Base-by-base conservation (phyloP, 2,888 invertebrate genomes). In the Gymnoscelis rufifasciata region DNA sequence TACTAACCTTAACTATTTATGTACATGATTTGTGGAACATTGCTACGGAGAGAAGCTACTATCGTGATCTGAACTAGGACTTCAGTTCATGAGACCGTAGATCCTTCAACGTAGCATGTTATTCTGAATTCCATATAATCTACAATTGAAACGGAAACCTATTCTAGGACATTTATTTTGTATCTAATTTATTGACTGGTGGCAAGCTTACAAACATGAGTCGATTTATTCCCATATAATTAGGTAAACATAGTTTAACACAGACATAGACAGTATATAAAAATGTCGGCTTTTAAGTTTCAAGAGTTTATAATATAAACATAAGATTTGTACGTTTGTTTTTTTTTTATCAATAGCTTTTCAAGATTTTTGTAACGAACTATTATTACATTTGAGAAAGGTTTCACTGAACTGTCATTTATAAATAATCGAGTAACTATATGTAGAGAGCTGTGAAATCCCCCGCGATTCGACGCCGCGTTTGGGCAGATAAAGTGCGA, bases 401-500 rank as follows among this genome's bases (percentile, higher is more conserved):
- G 19, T 39, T 38, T 38, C 41, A 37, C 33, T 31, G 44, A 37
- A 42, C 35, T 19, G 43, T 48, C 44, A 43, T 58, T 55, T 44
- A 31, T 45, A 68, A 61, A 59, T 63, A 65, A 65, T 62, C 56
- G 59, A 66, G 70, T 67, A 67, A 64, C 60, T 67, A 69, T 66
- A 70, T 33, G 31, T 33, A 33, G 63, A 64, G 71, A 76, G 71
- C 65, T 63, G 68, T 67, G 56, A 64, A 68, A 62, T 53, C 62
- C 66, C 64, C 64, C 57, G 68, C 71, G 72, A 73, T 74, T 69
- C 73, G 64, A 74, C 71, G 70, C 68, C 67, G 74, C 70, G 74
- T 82, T 84, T 83, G 76, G 81, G 79, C 83, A 79, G 83, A 83
- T 82, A 81, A 79, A 82, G 78, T 79, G 82, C 78, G 84, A 84